These are phyloP conservation scores for Clamator glandarius DNA, from an alignment of 2,797 vertebrate species.

Conservation along the genomic window DNA sequence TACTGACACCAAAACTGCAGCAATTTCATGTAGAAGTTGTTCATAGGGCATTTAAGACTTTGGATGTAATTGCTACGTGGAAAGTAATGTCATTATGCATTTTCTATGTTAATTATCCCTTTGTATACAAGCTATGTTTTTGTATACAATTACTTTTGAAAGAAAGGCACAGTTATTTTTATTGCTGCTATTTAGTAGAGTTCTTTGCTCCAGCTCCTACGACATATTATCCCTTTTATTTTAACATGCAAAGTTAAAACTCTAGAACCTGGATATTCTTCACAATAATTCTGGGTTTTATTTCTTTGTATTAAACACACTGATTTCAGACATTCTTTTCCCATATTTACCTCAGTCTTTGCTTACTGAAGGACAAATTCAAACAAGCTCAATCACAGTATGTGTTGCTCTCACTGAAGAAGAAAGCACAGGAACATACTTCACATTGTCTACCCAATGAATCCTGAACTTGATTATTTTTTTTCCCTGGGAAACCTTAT, in stretches of 20 bases:
- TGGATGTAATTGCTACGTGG: not conserved
- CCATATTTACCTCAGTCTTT: not conserved
- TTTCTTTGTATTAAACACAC: not conserved
- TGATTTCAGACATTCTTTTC: not conserved
- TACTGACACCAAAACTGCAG: not conserved
- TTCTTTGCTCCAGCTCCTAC: not conserved
- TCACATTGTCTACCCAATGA: not conserved
- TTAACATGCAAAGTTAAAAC: not conserved
- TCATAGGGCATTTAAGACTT: not conserved
- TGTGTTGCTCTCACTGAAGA: not conserved
- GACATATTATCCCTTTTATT: not conserved
- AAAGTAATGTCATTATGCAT: not conserved
- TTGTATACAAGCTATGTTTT: not conserved
- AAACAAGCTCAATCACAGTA: not conserved
- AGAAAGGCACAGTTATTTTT: not conserved
- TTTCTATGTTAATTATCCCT: not conserved
- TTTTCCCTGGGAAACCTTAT: not conserved
- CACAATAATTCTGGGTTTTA: fast-evolving
- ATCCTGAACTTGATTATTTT: not conserved
- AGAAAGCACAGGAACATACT: not conserved
- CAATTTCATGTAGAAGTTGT: not conserved
- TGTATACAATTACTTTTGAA: not conserved
- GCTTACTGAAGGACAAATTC: not conserved
- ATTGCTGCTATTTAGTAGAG: not conserved
- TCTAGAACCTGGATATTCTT: not conserved